Base-by-base conservation (phyloP, 2,113 vertebrate genomes). In the Ceyx cyanopectus region DNA sequence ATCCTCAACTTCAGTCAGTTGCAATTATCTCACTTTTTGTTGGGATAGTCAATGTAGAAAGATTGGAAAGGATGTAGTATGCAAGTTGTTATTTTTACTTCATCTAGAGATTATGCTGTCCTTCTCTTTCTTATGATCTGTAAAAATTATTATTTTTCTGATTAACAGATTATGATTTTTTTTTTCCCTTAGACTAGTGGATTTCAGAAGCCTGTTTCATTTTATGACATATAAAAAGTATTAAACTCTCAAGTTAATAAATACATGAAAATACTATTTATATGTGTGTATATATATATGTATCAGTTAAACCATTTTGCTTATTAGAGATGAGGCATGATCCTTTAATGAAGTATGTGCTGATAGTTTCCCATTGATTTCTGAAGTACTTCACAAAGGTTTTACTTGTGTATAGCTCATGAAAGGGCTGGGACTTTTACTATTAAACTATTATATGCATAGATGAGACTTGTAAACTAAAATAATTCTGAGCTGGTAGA, bases 251-350 rank as follows among this genome's bases (percentile, higher is more conserved):
- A 61, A 81, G 58, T 68, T 81, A 87, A 50, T 79, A 87, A 73
- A 82, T 65, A 53, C 14, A 12, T 54, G 21, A 69, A 87, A 65
- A 76, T 85, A 40, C 40, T 81, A 34, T 34, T 34, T 34, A 34
- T 34, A 34, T 34, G 34, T 34, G 34, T 34, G 34, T 34, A 34
- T 34, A 7, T 22, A 18, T 56, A 6, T 62, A 8, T 65, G 10
- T 83, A 30, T 86, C 69, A 84, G 5, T 86, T 95, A 95, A 96
- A 48, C 43, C n/a, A 53, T 96, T 95, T 94, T 93, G 30, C 65
- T 66, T 94, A 20, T 78, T 91, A 82, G 26, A 53, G 77, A n/a
- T 92, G 34, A 86, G 51, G 29, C 60, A 26, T 66, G 61, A 67
- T 91, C 81, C 18, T 87, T 58, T 91, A 74, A 82, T 93, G 19